phyloP scores from a whole-genome alignment of 2,113 vertebrate genomes.

The Capricornis sumatraensis region DNA sequence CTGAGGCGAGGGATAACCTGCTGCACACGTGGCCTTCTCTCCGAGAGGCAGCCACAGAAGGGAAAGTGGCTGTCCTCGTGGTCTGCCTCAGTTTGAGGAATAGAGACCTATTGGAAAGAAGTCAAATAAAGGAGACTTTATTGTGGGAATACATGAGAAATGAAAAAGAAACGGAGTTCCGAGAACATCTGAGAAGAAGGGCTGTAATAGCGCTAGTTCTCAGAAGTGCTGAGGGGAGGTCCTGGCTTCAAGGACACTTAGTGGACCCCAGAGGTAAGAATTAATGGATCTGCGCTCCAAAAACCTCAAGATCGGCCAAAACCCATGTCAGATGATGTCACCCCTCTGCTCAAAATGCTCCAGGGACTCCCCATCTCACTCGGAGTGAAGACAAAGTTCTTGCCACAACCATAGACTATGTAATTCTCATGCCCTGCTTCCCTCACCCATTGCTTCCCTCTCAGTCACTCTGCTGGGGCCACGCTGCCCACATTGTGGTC shows the following conservation, averaged over 20 bases:
- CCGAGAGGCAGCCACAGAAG: not conserved
- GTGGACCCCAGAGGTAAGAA: not conserved
- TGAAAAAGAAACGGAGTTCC: not conserved
- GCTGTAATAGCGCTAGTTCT: not conserved
- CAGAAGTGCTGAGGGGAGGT: not conserved
- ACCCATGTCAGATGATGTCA: not conserved
- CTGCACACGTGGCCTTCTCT: too few species aligned
- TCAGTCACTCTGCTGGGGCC: not conserved
- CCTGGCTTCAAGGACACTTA: not conserved
- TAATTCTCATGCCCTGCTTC: not conserved
- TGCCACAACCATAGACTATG: not conserved
- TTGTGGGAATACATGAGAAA: not conserved
- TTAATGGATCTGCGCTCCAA: not conserved
- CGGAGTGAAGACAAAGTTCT: not conserved
- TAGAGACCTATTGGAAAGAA: not conserved
- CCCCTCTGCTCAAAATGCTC: not conserved
- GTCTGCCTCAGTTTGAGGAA: not conserved
- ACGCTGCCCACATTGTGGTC: not conserved
- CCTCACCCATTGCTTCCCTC: too few species aligned
- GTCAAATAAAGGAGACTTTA: not conserved
- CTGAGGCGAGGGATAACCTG: too few species aligned
- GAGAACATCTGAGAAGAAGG: not conserved
- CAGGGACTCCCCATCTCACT: not conserved
- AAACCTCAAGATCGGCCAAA: not conserved
- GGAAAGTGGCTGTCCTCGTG: not conserved